Evolutionary conservation across 2,797 vertebrate species (phyloP).

Genomic region (Gymnothorax javanicus): DNA sequence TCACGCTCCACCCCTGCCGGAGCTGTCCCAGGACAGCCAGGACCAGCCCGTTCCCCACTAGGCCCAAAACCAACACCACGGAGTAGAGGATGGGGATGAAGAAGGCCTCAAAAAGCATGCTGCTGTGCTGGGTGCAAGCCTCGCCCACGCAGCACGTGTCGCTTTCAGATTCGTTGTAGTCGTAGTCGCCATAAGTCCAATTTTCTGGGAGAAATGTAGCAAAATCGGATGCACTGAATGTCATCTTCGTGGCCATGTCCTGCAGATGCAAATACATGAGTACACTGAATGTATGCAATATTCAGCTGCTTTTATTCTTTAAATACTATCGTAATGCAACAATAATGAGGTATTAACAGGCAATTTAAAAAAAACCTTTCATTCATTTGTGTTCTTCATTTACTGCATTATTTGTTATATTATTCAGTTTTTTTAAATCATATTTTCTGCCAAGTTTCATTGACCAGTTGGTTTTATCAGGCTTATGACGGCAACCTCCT

Average conservation of each 20-base stretch:
- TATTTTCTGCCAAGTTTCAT: not conserved
- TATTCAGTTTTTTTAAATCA: not conserved
- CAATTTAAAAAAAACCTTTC: not conserved
- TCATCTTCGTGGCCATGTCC: not conserved
- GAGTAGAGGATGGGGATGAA: conserved; percentile 86
- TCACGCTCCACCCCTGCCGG: conserved; percentile 83
- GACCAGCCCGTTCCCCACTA: conserved; percentile 84
- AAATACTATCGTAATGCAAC: not conserved
- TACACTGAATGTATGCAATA: not conserved
- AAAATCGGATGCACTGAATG: not conserved
- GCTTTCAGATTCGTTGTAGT: conserved; percentile 72
- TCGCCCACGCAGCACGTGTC: conserved; percentile 77
- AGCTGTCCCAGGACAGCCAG: conserved; percentile 81
- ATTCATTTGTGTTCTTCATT: not conserved
- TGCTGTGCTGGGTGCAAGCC: conserved; percentile 66
- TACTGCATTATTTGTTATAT: not conserved
- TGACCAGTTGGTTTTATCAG: not conserved
- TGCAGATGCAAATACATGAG: not conserved
- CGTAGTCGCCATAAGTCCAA: conserved; percentile 50
- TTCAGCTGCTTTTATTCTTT: not conserved
- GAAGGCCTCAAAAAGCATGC: conserved; percentile 67
- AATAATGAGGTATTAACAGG: not conserved
- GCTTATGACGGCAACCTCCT: not conserved
- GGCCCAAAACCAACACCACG: conserved; percentile 75
- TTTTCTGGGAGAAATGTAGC: not conserved